Base-by-base conservation (phyloP, 2,113 vertebrate species). In the Tragelaphus scriptus region DNA sequence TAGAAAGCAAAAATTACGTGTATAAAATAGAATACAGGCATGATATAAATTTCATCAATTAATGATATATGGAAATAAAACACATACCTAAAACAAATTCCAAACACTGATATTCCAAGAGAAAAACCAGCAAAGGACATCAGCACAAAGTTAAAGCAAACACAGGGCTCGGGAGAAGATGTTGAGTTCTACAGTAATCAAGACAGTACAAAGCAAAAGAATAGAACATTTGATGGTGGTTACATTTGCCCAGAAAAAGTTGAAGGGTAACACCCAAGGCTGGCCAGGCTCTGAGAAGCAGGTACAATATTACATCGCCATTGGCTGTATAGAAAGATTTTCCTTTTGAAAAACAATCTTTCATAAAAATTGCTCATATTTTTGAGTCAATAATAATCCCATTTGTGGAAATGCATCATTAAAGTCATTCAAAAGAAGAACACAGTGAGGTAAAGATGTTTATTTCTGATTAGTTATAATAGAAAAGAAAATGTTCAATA, bases 271-370 rank as follows among this genome's bases (percentile, higher is more conserved):
- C 28, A 91, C 28, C 23, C 56, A 85, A 10, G 28, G 21, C 75
- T 55, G 71, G 47, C 81, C 44, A 89, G 94, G 19, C 61, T 93
- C 55, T 0, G 0, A 63, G 51, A 95, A 86, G n/a, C 32, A 6
- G 1, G 71, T 12, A 96, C 65, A 96, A 82, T 58, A 44, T 68
- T 17, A 79, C 32, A 85, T 16, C 88, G 55, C 56, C 59, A 3
- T 26, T 58, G 25, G 47, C 86, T 90, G 3, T 15, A 5, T 9
- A 63, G 12, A 92, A 96, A 93, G 8, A 11, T 7, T 86, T 97
- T 87, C 30, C 44, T 91, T 88, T 25, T 51, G 81, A 91, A 95
- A 97, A 97, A 75, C 6, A 85, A 68, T 68, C 90, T 94, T 96
- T 96, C 63, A 75, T 63, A 81, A 96, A 93, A 90, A 68, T 40